These are phyloP conservation scores for Apis cerana DNA, from an alignment of 1,140 invertebrate species.

Conservation along the genomic window DNA sequence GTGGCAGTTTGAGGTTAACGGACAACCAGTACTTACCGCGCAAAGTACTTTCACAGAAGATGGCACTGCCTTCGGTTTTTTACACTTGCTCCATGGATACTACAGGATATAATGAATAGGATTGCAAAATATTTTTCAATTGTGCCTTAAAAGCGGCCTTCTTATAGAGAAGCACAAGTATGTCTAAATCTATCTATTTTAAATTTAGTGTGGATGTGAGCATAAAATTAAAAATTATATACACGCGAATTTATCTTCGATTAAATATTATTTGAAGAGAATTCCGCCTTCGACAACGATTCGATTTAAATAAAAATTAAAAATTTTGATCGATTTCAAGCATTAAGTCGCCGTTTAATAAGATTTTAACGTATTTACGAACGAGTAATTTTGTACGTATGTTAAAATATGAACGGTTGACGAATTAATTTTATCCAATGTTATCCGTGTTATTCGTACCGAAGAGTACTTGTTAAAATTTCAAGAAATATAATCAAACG, in stretches of 20 bases:
- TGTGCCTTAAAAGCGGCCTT: neutral
- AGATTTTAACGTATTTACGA: conserved; percentile 30
- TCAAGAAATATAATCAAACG: neutral
- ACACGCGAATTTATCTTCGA: no score
- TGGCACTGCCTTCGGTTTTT: conserved; percentile 18
- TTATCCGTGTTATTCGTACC: conserved; percentile 1
- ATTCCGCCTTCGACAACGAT: no score
- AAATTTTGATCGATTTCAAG: neutral
- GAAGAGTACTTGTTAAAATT: neutral
- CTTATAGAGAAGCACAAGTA: no score
- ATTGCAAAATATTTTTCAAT: neutral
- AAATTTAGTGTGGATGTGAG: no score
- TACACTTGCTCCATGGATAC: neutral
- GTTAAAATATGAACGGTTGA: conserved; percentile 8
- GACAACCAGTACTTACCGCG: conserved; percentile 39
- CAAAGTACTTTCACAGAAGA: conserved; percentile 36
- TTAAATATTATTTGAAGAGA: no score
- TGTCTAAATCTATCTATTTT: no score
- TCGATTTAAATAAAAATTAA: no score
- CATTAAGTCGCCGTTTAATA: neutral
- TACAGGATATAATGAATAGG: neutral
- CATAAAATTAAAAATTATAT: no score
- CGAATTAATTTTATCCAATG: neutral
- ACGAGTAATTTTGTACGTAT: neutral
- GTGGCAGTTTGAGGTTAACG: neutral